These are phyloP conservation scores for Pelmatolapia mariae DNA, from an alignment of 2,113 vertebrate species.

Conservation along the genomic window DNA sequence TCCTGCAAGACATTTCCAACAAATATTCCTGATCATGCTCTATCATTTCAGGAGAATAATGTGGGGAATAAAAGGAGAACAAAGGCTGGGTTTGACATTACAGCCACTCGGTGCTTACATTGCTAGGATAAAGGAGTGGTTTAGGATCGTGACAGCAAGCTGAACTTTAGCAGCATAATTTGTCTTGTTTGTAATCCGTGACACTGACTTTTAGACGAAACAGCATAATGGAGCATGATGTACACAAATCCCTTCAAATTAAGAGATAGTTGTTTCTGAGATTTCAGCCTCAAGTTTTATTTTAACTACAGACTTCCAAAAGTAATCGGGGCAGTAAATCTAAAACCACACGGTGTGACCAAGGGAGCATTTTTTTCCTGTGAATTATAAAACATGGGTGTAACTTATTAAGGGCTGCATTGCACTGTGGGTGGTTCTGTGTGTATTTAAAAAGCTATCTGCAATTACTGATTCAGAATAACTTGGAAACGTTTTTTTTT, in stretches of 20 bases:
- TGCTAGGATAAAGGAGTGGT: not conserved
- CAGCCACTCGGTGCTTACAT: not conserved
- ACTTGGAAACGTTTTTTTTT: not conserved
- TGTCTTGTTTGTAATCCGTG: not conserved
- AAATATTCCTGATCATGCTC: slow-evolving; percentile 28
- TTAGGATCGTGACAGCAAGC: not conserved
- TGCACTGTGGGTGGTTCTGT: not conserved
- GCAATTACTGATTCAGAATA: not conserved
- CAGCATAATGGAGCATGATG: not conserved
- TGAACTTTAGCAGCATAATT: not conserved
- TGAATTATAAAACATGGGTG: not conserved
- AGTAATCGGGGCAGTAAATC: not conserved
- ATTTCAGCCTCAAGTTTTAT: not conserved
- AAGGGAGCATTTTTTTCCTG: not conserved
- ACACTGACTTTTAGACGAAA: not conserved
- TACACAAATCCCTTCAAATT: not conserved
- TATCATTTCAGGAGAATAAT: not conserved
- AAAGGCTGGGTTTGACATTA: not conserved
- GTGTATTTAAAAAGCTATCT: not conserved
- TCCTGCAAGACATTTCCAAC: slow-evolving; percentile 16
- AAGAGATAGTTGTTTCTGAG: not conserved
- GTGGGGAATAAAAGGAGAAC: not conserved
- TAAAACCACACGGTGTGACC: not conserved
- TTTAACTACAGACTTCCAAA: not conserved
- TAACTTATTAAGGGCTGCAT: not conserved